phyloP scores from a whole-genome alignment of 1,140 invertebrate species.

The Drosophila ambigua region DNA sequence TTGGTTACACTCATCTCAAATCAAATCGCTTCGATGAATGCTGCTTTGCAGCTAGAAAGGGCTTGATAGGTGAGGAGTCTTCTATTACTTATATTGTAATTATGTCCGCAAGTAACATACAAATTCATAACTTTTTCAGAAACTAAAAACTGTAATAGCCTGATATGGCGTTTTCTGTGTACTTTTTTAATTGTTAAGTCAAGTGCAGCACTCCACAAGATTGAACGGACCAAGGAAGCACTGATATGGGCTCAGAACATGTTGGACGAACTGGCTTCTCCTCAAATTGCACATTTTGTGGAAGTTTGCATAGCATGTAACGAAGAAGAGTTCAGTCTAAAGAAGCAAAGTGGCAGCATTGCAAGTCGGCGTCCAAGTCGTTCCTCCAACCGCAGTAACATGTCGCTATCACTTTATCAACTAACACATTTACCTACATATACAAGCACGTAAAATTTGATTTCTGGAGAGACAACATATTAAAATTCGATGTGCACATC shows the following conservation, averaged over 20 bases:
- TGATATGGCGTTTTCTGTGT: conserved; percentile 64
- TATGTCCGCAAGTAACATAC: neutral
- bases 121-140: conserved; percentile 38
- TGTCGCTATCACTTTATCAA: neutral
- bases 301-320: conserved; percentile 48
- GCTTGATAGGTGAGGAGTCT: conserved; percentile 44
- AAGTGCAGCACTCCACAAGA: conserved; percentile 63
- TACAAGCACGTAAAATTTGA: no score
- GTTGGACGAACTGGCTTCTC: conserved; percentile 1
- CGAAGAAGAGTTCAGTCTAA: conserved; percentile 39
- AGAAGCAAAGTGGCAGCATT: conserved; percentile 37
- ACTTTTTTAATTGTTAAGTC: conserved; percentile 62
- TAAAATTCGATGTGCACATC: no score
- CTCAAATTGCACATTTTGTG: conserved; percentile 39
- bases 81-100: neutral
- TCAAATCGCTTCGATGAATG: conserved; percentile 66
- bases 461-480: no score
- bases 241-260: conserved; percentile 41
- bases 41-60: conserved; percentile 63
- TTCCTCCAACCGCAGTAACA: neutral
- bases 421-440: no score
- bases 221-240: conserved; percentile 54
- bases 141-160: conserved; percentile 61
- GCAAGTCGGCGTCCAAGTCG: conserved; percentile 20
- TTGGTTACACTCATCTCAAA: conserved; percentile 58